A percentile compares a stretch with the other conserved stretches of the same genome.
Conservation (phyloP, 2,888 invertebrate genomes). For the Archips crataeganus region DNA sequence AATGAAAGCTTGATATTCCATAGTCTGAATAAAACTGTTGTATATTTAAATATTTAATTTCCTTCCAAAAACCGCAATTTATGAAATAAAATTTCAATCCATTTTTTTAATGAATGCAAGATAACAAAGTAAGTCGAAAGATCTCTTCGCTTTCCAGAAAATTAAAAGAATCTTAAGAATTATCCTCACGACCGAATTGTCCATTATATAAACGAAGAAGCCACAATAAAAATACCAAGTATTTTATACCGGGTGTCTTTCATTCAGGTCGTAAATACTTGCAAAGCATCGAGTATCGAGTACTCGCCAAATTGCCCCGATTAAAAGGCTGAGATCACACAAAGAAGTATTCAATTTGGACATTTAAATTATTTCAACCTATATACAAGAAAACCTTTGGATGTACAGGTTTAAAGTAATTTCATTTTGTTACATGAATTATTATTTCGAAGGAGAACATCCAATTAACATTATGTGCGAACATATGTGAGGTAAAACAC, state of each 20-base stretch:
- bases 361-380: slow-evolving; percentile 16
- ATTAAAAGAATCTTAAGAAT: slow-evolving; percentile 48
- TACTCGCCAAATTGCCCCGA: slow-evolving; percentile 22
- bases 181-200: slow-evolving; percentile 61
- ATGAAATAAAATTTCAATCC: slow-evolving; percentile 17
- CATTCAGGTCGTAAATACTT: slow-evolving; percentile 9
- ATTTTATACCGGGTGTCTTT: slow-evolving; percentile 40
- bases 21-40: neutral
- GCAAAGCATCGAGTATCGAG: slow-evolving; percentile 17
- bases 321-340: slow-evolving; percentile 52
- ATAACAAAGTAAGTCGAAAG: neutral
- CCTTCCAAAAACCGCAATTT: slow-evolving; percentile 21
- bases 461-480: no score
- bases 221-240: slow-evolving; percentile 51
- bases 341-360: slow-evolving; percentile 62
- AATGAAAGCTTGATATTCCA: neutral
- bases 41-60: slow-evolving; percentile 6
- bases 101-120: slow-evolving; percentile 9
- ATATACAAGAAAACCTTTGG: slow-evolving; percentile 16
- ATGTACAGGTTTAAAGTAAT: neutral
- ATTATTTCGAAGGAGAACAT: neutral
- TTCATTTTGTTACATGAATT: neutral
- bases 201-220: slow-evolving; percentile 49
- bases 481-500: no score
- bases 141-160: slow-evolving; percentile 61